Evolutionary conservation across 2,888 invertebrate genomes (phyloP), one percentile per base, ranked within the genome.

Genomic region (Acanthosepion lycidas): DNA sequence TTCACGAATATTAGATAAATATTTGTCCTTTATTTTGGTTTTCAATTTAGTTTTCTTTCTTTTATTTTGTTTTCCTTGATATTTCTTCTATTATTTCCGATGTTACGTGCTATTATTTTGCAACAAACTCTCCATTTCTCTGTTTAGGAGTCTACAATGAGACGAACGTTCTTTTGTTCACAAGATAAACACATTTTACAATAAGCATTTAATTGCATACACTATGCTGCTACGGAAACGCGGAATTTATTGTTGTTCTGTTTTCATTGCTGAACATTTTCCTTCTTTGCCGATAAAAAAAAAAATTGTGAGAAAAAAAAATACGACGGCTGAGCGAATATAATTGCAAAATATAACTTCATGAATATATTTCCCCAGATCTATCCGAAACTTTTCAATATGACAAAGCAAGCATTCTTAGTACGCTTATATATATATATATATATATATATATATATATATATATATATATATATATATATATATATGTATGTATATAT

Each of bases 201-300:
- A 78, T 78, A 78, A 78, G 78, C 33, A 78, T 78, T 78, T 78
- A 33, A 78, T 78, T 78, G 78, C 78, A 78, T 78, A 78, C 78
- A 78, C 12, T 78, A 78, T 78, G 28, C 78, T 28, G 28, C 28
- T 78, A 78, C 78, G n/a, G n/a, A 78, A 78, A n/a, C n/a, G 12
- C n/a, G 15, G n/a, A 15, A n/a, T 18, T 33, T 23, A 78, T 78
- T 78, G 78, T 78, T 78, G 33, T 12, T 78, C 15, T 78, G 78
- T 78, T 78, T 78, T 78, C 78, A 15, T 23, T 78, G 12, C 9
- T 33, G n/a, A 78, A 12, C n/a, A 78, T n/a, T 78, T 78, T n/a
- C 78, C 0, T 33, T 78, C n/a, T n/a, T 33, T 78, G n/a, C 4
- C n/a, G 4, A 18, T 9, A 33, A 33, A n/a, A n/a, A 78, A n/a